Base-by-base conservation (phyloP, 2,888 invertebrate species). In the Teleogryllus oceanicus region DNA sequence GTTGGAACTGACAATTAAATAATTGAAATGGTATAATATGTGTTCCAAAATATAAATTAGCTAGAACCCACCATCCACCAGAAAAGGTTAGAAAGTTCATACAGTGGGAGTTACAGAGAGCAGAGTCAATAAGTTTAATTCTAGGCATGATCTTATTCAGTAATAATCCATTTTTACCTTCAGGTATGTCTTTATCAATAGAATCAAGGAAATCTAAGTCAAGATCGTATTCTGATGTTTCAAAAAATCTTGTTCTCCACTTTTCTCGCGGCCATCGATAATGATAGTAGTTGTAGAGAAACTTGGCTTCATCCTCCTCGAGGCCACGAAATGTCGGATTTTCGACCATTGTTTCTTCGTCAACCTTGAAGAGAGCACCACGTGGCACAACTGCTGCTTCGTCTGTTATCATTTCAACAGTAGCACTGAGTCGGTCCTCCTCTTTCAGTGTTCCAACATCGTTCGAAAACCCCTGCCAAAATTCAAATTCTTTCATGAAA, bases 191-290 rank as follows among this genome's bases (percentile, higher is more conserved):
- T 81, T 91, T 90, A 85, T 95, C 95, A 21, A 96, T 88, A 0
- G 93, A 91, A 85, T 97, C 96, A 83, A 97, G 87, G 86, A 96
- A 96, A 86, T 97, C 96, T 84, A 93, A 90, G 16, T 95, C 92
- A 85, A 93, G 95, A 87, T 96, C 96, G 83, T 96, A 94, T 87
- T 96, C 94, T 50, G 91, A 90, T 80, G 94, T 89, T n/a, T 92
- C 92, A 1, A 94, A 88, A 11, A 96, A 89, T 87, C 95, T 94
- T 0, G 90, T 89, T 84, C 94, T 94, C 89, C 92, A 92, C 83
- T 92, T 92, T 84, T 93, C 90, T 83, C 91, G 89, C 0, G 94
- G 91, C 80, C 88, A 85, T 81, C 96, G 90, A 83, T 92, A 93
- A 84, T 96, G 94, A 81, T 94, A 89, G 86, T 94, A 97, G 5